A percentile compares a stretch with the other conserved stretches of the same genome.
These are phyloP conservation scores for Porites cylindrica DNA, from an alignment of 92 coral and sea anemone genomes.

Conservation along the genomic window DNA sequence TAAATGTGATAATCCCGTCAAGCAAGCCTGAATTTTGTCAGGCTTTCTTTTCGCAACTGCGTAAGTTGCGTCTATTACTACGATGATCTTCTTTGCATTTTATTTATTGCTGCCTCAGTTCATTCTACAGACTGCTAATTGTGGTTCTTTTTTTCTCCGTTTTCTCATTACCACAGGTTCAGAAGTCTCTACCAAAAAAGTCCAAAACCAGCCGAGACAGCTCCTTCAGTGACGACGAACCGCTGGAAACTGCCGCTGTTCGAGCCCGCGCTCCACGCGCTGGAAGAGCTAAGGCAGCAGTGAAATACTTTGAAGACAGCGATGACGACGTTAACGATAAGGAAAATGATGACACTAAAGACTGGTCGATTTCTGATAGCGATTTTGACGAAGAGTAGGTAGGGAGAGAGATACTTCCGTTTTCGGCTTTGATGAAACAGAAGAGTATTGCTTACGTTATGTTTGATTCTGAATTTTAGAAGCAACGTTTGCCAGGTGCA, in stretches of 20 bases:
- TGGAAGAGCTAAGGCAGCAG: constrained; percentile 48
- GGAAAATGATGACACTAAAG: constrained; percentile 31
- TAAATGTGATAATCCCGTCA: too few relatives aligned
- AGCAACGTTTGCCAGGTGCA: not conserved
- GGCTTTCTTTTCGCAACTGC: too few relatives aligned
- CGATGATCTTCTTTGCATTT: too few relatives aligned
- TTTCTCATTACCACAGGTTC: not conserved
- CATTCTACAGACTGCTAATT: constrained; percentile 7
- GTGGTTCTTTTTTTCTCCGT: not conserved
- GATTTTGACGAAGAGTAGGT: constrained; percentile 41
- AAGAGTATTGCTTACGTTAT: not conserved
- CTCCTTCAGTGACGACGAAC: constrained; percentile 57
- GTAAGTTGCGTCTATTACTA: too few relatives aligned
- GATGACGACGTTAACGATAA: constrained; percentile 46
- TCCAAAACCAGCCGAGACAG: constrained; percentile 20
- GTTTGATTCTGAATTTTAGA: not conserved
- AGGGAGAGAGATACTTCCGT: not conserved
- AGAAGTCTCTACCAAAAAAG: constrained; percentile 43
- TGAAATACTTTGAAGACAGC: constrained; percentile 52
- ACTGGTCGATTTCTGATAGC: constrained; percentile 36
- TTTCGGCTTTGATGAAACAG: not conserved
- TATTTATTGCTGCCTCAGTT: too few relatives aligned
- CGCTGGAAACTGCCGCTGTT: constrained; percentile 5
- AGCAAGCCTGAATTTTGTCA: too few relatives aligned
- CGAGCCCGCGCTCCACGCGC: constrained; percentile 25